Evolutionary conservation across 2,113 vertebrate genomes (phyloP), one percentile per base, ranked within the genome.

Genomic region (Prochilodus magdalenae): DNA sequence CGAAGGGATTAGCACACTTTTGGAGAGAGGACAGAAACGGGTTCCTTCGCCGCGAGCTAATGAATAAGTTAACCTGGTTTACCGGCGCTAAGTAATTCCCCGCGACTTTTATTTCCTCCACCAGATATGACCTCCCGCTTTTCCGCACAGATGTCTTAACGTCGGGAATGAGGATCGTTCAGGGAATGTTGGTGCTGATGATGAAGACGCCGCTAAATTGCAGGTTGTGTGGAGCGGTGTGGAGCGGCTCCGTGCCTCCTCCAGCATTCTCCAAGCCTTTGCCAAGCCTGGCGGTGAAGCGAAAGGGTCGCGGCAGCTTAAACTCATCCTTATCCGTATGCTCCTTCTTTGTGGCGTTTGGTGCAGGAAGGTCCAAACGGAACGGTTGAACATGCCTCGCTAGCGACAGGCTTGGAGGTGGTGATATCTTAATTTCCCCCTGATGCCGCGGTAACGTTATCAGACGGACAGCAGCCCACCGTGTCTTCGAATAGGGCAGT

Each of bases 91-190:
- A 72, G n/a, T n/a, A n/a, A 11, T 79, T n/a, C 29, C 51, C 81
- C 81, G 79, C 82, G 81, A 80, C 80, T 86, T 36, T 36, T 36
- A 4, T 36, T 81, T 72, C 83, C 75, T 53, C 33, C 86, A 80
- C 22, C 73, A 67, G 76, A 77, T 55, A 20, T 55, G 78, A 82
- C 83, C 47, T 59, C 53, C 14, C 79, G 86, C 62, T 76, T 29
- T 10, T 59, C 33, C n/a, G n/a, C n/a, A 20, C 63, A 72, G 80
- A 81, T 86, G 86, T 80, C 86, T 80, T 87, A 86, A 85, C 86
- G 81, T 78, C 85, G 89, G 85, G 89, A 91, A 89, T 86, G 87
- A 89, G 78, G 84, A 90, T 90, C 81, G 88, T 89, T 88, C 83
- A 62, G 80, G 86, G 87, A 89, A 89, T 90, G 88, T 88, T 89